Base-by-base conservation (phyloP, 2,797 vertebrate genomes). In the Mormyrops attenuatus region DNA sequence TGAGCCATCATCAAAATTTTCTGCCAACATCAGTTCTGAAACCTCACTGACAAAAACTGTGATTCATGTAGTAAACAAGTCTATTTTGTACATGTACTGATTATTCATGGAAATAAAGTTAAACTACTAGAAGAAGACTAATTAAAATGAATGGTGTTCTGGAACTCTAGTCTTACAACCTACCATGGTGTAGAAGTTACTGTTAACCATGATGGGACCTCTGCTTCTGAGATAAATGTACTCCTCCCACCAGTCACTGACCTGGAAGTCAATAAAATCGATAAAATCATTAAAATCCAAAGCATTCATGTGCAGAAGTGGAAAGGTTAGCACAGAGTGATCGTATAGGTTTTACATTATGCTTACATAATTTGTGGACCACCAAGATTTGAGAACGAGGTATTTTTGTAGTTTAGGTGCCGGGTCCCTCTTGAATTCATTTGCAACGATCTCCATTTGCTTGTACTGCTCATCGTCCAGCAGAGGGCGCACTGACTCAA, bases 221-320 rank as follows among this genome's bases (percentile, higher is more conserved):
- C 98, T 95, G 90, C 98, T 94, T 1, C 96, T 96, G 30, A 99
- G 96, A 93, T 99, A 99, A 92, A 99, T 94, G 89, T 97, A 99
- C 84, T 99, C 97, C 93, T 99, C 98, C 98, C 98, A 99, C 98
- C 98, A 99, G 94, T 99, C 98, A 41, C 98, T 99, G 88, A 99
- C 98, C 98, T 99, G 91, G 0, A 53, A 47, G 34, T 13, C 34
- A 15, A 90, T 26, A 17, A n/a, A 52, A 52, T 52, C 3, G 17
- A 53, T 53, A 20, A 47, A 47, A 44, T 17, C 41, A 15, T 89
- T 26, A 26, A 22, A 89, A 87, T 22, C 66, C 17, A 26, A 44
- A 47, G 20, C 41, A 88, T 41, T 66, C 17, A 38, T 52, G 47
- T n/a, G n/a, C 20, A 84, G 38, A 85, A 50, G 63, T 50, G 26